Evolutionary conservation across 2,113 vertebrate species (phyloP).

Genomic region (Okapia johnstoni): DNA sequence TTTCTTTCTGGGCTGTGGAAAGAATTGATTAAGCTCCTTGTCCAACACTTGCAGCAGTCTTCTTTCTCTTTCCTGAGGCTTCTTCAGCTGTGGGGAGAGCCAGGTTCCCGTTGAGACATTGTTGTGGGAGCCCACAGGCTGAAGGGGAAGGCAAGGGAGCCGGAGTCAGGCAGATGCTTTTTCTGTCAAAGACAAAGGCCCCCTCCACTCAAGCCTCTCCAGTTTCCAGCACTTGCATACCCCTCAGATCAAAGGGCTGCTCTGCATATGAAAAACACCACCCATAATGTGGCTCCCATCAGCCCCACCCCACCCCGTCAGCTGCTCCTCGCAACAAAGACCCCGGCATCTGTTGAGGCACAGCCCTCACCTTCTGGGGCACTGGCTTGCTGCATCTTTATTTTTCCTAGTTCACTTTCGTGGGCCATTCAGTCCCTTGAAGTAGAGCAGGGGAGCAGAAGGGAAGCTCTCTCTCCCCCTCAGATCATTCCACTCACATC

Average conservation of each 20-base stretch:
- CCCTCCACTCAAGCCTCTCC: slow-evolving; percentile 76
- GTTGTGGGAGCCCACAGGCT: slow-evolving; percentile 73
- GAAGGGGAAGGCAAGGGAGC: slow-evolving; percentile 72
- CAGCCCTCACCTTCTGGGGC: slow-evolving; percentile 73
- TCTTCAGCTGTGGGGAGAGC: slow-evolving; percentile 78
- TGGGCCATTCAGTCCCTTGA: slow-evolving; percentile 85
- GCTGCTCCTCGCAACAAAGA: slow-evolving; percentile 79
- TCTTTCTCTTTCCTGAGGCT: slow-evolving; percentile 71
- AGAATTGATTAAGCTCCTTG: slow-evolving; percentile 76
- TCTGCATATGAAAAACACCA: slow-evolving; percentile 86
- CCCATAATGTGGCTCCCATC: slow-evolving; percentile 80
- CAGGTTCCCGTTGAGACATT: slow-evolving; percentile 80
- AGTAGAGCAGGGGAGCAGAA: slow-evolving; percentile 76
- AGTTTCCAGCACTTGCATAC: slow-evolving; percentile 83
- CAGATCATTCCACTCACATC: slow-evolving; percentile 57
- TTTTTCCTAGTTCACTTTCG: slow-evolving; percentile 66
- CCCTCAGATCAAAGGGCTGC: slow-evolving; percentile 81
- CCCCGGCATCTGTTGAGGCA: slow-evolving; percentile 80
- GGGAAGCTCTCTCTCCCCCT: slow-evolving; percentile 68
- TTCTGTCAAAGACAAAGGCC: slow-evolving; percentile 90
- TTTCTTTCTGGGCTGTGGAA: slow-evolving; percentile 73
- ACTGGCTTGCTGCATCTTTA: background rate
- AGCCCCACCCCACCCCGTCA: slow-evolving; percentile 77
- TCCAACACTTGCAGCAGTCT: slow-evolving; percentile 49
- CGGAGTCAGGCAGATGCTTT: slow-evolving; percentile 89